A percentile compares a stretch with the other conserved stretches of the same genome.
phyloP scores from a whole-genome alignment of 2,113 vertebrate genomes.

The Ramphastos sulfuratus region DNA sequence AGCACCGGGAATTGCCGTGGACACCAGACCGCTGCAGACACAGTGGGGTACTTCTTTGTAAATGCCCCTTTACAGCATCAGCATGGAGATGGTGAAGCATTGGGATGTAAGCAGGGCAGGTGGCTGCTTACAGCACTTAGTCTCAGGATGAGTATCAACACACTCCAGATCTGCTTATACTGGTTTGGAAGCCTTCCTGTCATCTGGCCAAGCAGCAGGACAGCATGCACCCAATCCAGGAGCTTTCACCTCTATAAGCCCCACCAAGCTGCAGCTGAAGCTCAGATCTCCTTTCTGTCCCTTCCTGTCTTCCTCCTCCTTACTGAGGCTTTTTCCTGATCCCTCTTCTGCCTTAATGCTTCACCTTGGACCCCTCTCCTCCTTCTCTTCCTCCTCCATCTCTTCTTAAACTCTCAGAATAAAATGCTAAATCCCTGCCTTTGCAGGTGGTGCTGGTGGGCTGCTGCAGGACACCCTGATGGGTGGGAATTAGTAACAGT shows the following conservation, averaged over 20 bases:
- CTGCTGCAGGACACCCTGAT: background rate
- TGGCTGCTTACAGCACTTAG: background rate
- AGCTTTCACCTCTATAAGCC: background rate
- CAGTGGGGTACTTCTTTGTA: background rate
- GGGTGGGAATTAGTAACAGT: background rate
- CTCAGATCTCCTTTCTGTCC: background rate
- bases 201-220: background rate
- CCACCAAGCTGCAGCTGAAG: background rate
- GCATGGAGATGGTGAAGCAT: background rate
- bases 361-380: background rate
- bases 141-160: background rate
- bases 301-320: background rate
- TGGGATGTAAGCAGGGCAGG: fast-evolving
- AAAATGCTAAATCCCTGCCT: background rate
- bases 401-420: background rate
- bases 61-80: background rate
- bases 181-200: background rate
- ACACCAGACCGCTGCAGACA: background rate
- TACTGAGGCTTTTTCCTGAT: background rate
- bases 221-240: fast-evolving
- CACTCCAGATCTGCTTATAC: background rate
- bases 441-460: background rate
- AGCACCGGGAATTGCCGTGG: background rate
- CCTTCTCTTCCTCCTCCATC: background rate
- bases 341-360: background rate